Evolutionary conservation across 2,888 invertebrate genomes (phyloP).

Genomic region (Xestia sexstrigata): DNA sequence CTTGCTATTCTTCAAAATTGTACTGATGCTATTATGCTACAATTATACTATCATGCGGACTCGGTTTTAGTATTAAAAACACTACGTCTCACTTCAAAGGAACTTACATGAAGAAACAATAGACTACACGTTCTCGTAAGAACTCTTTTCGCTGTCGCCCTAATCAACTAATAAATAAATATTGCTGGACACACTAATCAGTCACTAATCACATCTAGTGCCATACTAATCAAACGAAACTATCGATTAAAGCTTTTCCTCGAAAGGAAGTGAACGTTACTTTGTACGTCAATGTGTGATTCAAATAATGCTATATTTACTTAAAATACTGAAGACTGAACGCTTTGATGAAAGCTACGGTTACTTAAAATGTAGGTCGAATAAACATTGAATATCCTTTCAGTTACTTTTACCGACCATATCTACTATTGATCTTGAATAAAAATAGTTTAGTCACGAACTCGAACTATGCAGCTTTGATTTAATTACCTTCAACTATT

Average conservation of each 20-base stretch:
- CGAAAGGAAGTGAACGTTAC: conserved; percentile 69
- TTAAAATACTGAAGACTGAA: conserved; percentile 60
- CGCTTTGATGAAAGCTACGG: conserved; percentile 66
- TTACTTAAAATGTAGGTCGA: conserved; percentile 66
- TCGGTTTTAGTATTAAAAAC: not conserved
- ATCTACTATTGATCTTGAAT: conserved; percentile 56
- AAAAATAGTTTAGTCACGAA: conserved; percentile 50
- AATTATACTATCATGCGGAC: too few relatives aligned
- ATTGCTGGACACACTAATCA: too few relatives aligned
- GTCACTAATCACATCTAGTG: too few relatives aligned
- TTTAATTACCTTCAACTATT: conserved; percentile 16
- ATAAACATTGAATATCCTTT: conserved; percentile 64
- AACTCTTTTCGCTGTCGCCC: not conserved
- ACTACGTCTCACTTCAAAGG: not conserved
- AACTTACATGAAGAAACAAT: not conserved
- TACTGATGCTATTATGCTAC: not conserved
- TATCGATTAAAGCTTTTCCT: conserved; percentile 64
- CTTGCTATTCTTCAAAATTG: conserved; percentile 29
- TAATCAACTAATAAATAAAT: too few relatives aligned
- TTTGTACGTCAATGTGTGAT: conserved; percentile 71
- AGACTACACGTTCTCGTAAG: not conserved
- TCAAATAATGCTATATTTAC: conserved; percentile 70
- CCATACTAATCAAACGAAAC: conserved; percentile 41
- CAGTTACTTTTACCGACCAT: conserved; percentile 42
- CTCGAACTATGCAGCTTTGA: conserved; percentile 27